phyloP scores from a whole-genome alignment of 2,797 vertebrate genomes.

The Vultur gryphus region DNA sequence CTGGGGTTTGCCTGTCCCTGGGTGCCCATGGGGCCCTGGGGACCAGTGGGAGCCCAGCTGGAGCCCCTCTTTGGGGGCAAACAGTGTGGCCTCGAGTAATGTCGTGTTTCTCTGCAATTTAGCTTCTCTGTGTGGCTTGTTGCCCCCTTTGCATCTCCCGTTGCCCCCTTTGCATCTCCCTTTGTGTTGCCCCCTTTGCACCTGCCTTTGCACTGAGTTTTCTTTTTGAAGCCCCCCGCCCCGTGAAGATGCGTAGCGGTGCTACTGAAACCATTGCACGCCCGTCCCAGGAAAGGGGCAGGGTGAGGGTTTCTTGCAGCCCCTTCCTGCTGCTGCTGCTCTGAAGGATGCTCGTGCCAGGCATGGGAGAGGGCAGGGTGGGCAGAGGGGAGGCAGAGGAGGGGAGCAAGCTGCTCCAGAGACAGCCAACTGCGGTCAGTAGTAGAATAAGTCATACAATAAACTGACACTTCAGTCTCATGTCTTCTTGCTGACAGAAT shows the following conservation, averaged over 20 bases:
- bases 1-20: not conserved
- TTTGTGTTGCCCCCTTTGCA: not conserved
- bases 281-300: not conserved
- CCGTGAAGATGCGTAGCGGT: no score
- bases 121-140: no score
- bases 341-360: not conserved
- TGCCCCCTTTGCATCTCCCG: not conserved
- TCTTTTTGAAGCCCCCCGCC: not conserved
- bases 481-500: not conserved
- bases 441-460: not conserved
- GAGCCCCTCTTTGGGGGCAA: fast-evolving
- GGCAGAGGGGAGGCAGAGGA: not conserved
- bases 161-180: not conserved
- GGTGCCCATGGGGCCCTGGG: not conserved
- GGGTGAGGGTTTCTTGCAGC: not conserved
- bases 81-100: not conserved
- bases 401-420: not conserved
- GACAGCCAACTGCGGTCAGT: not conserved
- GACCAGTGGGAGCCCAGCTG: not conserved
- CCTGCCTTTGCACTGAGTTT: not conserved
- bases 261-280: not conserved
- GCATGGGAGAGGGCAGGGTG: not conserved
- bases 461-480: not conserved
- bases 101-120: no score
- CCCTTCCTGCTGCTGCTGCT: not conserved